Percentiles rank a stretch among this genome's conserved stretches.
Conservation (phyloP, 2,797 vertebrate species). For the Distichodus sexfasciatus region DNA sequence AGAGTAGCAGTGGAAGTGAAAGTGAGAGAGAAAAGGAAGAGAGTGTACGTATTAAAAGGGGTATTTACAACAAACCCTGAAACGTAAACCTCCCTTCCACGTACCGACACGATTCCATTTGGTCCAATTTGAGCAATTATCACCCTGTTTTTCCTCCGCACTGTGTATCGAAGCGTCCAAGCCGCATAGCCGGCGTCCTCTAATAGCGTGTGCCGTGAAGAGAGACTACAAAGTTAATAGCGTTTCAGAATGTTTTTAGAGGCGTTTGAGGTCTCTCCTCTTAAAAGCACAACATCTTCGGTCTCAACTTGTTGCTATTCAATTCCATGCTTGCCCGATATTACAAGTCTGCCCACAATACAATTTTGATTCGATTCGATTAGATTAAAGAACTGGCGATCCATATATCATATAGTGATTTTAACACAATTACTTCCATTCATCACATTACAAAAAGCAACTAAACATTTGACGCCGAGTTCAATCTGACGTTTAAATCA, state of each 20-base stretch:
- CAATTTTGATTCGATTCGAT: too few relatives aligned
- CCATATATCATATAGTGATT: too few relatives aligned
- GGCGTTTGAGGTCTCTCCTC: neutral
- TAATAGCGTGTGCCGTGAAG: constrained; percentile 19
- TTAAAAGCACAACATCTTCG: too few relatives aligned
- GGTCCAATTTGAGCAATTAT: constrained; percentile 19
- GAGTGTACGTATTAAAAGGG: constrained; percentile 13
- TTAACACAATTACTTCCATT: too few relatives aligned
- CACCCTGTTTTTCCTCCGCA: constrained; percentile 44
- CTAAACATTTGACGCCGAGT: too few relatives aligned
- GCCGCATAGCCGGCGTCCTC: neutral
- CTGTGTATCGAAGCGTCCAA: neutral
- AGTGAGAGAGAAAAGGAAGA: neutral
- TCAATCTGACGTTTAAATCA: too few relatives aligned
- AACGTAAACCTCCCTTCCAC: constrained; percentile 31
- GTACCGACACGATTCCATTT: constrained; percentile 28
- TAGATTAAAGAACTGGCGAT: too few relatives aligned
- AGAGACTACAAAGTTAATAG: neutral
- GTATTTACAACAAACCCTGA: constrained; percentile 36
- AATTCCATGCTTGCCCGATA: too few relatives aligned
- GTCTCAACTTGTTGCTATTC: too few relatives aligned
- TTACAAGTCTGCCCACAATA: too few relatives aligned
- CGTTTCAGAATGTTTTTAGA: neutral
- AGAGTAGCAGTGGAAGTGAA: constrained; percentile 31
- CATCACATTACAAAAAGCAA: too few relatives aligned